These are phyloP conservation scores for Microctenopoma lineatum DNA, from an alignment of 2,797 vertebrate genomes.

Conservation along the genomic window DNA sequence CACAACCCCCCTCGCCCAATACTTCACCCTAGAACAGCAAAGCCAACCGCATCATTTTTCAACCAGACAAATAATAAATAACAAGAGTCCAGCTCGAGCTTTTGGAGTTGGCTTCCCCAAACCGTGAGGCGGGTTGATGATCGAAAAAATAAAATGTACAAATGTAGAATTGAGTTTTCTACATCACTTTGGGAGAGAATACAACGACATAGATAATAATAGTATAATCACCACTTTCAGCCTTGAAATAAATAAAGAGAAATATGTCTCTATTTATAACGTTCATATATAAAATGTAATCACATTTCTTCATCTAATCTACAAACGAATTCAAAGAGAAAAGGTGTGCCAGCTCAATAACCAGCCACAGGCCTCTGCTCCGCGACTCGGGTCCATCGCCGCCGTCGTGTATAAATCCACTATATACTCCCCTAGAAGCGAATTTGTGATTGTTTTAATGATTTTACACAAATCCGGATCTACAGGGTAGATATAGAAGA, in stretches of 20 bases:
- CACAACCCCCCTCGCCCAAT: not conserved
- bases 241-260: not conserved
- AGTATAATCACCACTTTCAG: not conserved
- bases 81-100: slow-evolving; percentile 33
- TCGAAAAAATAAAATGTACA: slow-evolving; percentile 17
- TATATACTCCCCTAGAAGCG: slow-evolving; percentile 99
- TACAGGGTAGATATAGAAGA: slow-evolving; percentile 99
- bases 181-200: not conserved
- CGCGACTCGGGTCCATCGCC: slow-evolving; percentile 63
- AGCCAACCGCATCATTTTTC: slow-evolving; percentile 64
- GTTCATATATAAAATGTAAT: not conserved
- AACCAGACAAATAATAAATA: slow-evolving; percentile 57
- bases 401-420: slow-evolving; percentile 96
- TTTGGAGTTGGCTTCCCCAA: slow-evolving; percentile 44
- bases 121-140: slow-evolving; percentile 9
- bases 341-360: not conserved
- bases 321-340: slow-evolving; percentile 6
- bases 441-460: slow-evolving; percentile 96
- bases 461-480: slow-evolving; percentile 99
- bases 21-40: slow-evolving; percentile 37
- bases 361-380: slow-evolving; percentile 33
- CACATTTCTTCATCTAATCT: not conserved
- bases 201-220: not conserved
- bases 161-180: slow-evolving; percentile 16
- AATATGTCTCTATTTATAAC: not conserved